phyloP scores from a whole-genome alignment of 1,140 invertebrate genomes.

The Philopotamus ludificatus region DNA sequence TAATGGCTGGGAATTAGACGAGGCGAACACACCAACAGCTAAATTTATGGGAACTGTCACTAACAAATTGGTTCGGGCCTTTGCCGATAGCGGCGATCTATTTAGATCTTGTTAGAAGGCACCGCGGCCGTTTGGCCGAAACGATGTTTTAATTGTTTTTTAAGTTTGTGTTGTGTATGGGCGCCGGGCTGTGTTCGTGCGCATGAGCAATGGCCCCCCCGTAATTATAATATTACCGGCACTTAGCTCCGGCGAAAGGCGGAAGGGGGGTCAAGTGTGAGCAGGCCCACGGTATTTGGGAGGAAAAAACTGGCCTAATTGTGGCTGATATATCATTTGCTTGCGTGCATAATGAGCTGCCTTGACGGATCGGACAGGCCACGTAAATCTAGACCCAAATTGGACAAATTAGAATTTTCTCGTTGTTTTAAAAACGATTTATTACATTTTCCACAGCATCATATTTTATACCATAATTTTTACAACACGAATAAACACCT shows the following conservation, averaged over 20 bases:
- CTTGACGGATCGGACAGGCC: too few species aligned
- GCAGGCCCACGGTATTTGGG: too few species aligned
- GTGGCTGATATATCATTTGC: too few species aligned
- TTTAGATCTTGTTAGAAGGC: slow-evolving; percentile 24
- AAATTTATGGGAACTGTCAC: slow-evolving; percentile 41
- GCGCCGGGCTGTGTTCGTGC: neutral
- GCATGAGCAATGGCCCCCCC: neutral
- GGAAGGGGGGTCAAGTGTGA: slow-evolving; percentile 5
- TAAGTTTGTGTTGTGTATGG: neutral
- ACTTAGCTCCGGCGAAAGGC: slow-evolving; percentile 3
- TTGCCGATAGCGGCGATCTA: slow-evolving; percentile 34
- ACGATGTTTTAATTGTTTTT: slow-evolving; percentile 37
- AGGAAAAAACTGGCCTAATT: too few species aligned
- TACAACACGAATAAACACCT: too few species aligned
- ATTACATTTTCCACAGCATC: too few species aligned
- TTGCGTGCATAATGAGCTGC: too few species aligned
- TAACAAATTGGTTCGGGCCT: slow-evolving; percentile 36
- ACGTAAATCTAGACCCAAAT: too few species aligned
- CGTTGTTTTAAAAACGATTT: too few species aligned
- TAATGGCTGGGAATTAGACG: slow-evolving; percentile 37
- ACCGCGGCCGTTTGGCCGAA: slow-evolving; percentile 20
- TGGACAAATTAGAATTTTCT: too few species aligned
- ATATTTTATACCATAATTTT: too few species aligned
- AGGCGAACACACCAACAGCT: slow-evolving; percentile 31
- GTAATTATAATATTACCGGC: neutral